These are phyloP conservation scores for Drosophila sulfurigaster DNA, from an alignment of 1,140 invertebrate species.

Conservation along the genomic window DNA sequence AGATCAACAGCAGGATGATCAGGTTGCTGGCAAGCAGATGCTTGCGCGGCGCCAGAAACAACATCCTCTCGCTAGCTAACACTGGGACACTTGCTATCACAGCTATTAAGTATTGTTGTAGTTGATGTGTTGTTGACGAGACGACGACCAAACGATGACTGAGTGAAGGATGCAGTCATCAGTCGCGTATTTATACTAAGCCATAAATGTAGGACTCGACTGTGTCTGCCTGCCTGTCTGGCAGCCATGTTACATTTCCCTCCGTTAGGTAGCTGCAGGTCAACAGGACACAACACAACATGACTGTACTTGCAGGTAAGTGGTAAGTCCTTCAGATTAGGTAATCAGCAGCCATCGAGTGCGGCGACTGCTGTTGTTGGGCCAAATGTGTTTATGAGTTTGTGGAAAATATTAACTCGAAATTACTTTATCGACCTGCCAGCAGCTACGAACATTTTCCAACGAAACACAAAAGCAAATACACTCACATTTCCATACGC, in stretches of 20 bases:
- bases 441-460: constrained; percentile 12
- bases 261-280: constrained; percentile 43
- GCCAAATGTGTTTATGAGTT: constrained; percentile 76
- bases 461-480: constrained; percentile 9
- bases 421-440: constrained; percentile 49
- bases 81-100: constrained; percentile 61
- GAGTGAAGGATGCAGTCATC: constrained; percentile 52
- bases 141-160: constrained; percentile 53
- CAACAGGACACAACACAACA: background rate
- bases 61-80: constrained; percentile 49
- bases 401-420: constrained; percentile 64
- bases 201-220: background rate
- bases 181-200: constrained; percentile 42
- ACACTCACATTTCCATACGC: constrained; percentile 11
- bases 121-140: background rate
- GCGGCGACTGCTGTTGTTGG: constrained; percentile 15
- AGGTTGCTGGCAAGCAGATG: constrained; percentile 77
- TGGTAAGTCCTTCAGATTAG: constrained; percentile 62
- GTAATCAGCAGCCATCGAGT: constrained; percentile 50
- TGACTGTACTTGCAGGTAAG: constrained; percentile 34
- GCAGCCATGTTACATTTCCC: background rate
- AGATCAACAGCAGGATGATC: constrained; percentile 72
- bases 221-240: background rate
- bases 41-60: constrained; percentile 76
- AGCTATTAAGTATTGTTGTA: constrained; percentile 17